Conservation (phyloP, 2,113 vertebrate species). For the Cheirogaleus medius region DNA sequence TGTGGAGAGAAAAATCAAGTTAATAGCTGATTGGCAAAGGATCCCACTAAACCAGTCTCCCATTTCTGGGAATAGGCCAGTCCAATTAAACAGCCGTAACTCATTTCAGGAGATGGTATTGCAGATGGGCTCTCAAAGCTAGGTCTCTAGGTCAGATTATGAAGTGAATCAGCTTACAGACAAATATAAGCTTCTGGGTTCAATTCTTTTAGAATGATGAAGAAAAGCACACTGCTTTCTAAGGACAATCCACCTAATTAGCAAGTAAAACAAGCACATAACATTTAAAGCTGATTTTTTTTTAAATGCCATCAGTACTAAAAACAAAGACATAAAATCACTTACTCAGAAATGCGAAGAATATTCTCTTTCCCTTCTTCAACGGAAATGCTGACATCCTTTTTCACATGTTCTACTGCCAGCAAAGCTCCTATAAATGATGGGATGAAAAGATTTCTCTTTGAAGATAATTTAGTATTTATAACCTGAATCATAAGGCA, state of each 20-base stretch:
- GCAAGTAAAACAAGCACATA: neutral
- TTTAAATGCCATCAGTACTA: slow-evolving; percentile 65
- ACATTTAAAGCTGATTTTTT: slow-evolving; percentile 19
- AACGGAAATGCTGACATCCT: slow-evolving; percentile 89
- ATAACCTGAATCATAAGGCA: slow-evolving; percentile 49
- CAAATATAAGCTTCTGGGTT: neutral
- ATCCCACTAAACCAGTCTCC: neutral
- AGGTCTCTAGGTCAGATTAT: neutral
- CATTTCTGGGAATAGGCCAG: neutral
- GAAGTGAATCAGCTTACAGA: neutral
- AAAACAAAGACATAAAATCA: slow-evolving; percentile 78
- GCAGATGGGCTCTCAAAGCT: neutral
- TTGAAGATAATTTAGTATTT: slow-evolving; percentile 30
- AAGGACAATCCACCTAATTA: neutral
- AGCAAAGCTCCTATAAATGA: slow-evolving; percentile 90
- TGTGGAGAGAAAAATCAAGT: neutral
- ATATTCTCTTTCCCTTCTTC: slow-evolving; percentile 94
- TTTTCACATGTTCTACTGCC: slow-evolving; percentile 93
- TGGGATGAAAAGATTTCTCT: slow-evolving; percentile 60
- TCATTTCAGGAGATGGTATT: neutral
- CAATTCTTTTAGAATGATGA: neutral
- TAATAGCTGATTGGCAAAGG: neutral
- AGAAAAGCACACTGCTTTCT: neutral
- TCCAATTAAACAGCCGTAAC: neutral
- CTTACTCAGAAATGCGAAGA: slow-evolving; percentile 95